Conservation (phyloP, 2,888 invertebrate species). For the Beris chalybata region DNA sequence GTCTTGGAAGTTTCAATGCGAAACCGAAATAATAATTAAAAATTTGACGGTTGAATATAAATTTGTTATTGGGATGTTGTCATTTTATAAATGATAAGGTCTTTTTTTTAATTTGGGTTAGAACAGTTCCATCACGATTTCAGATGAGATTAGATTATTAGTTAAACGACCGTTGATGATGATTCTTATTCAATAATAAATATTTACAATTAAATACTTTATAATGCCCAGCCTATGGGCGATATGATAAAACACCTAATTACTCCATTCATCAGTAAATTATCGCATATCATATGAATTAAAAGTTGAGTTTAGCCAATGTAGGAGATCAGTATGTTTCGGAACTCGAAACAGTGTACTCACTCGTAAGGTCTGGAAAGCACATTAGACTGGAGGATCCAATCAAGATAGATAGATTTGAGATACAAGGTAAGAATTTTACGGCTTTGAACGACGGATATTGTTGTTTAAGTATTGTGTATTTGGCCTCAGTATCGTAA, state of each 20-base stretch:
- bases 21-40: constrained; percentile 9
- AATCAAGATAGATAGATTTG: too few species aligned
- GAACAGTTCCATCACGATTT: constrained; percentile 12
- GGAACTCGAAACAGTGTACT: constrained; percentile 4
- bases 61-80: not conserved
- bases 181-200: constrained; percentile 27
- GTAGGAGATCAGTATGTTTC: constrained; percentile 13
- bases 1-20: not conserved
- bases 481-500: too few species aligned
- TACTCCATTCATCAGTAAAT: constrained; percentile 30
- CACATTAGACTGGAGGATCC: too few species aligned
- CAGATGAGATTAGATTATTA: constrained; percentile 24
- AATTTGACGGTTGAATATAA: constrained; percentile 1
- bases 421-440: too few species aligned
- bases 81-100: not conserved
- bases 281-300: constrained; percentile 23
- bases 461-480: too few species aligned
- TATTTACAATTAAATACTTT: constrained; percentile 29
- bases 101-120: constrained; percentile 4
- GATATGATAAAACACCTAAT: constrained; percentile 28
- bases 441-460: too few species aligned
- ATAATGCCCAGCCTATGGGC: constrained; percentile 3
- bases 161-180: not conserved
- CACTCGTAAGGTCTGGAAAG: not conserved
- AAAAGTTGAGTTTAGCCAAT: not conserved